Percentiles rank a stretch among this genome's conserved stretches.
Evolutionary conservation across 2,888 invertebrate species (phyloP).

Genomic region (Noctua janthe): DNA sequence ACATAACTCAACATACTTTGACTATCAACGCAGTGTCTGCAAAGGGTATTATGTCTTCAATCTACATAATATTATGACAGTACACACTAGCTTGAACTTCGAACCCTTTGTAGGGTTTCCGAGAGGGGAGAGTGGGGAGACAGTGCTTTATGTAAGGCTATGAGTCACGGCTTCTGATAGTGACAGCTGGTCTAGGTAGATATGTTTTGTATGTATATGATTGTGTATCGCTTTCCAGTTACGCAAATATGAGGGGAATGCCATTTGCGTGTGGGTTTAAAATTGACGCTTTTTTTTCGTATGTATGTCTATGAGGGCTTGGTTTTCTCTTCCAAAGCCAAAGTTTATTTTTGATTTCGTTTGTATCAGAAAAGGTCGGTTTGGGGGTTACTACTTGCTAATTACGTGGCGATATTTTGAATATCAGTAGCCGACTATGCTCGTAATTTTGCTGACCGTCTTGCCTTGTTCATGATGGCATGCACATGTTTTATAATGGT

Average conservation of each 20-base stretch:
- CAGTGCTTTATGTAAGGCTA: constrained; percentile 53
- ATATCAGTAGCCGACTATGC: background rate
- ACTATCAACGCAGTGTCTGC: constrained; percentile 31
- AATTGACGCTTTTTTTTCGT: background rate
- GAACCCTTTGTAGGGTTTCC: constrained; percentile 69
- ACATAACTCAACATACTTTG: constrained; percentile 19
- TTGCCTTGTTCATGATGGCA: no score
- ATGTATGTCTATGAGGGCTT: background rate
- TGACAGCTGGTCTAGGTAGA: constrained; percentile 57
- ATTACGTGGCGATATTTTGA: background rate
- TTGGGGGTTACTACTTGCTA: background rate
- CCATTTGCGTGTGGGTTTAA: constrained; percentile 5
- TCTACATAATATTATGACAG: constrained; percentile 40
- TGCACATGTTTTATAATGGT: background rate
- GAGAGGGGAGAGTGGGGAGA: constrained; percentile 60
- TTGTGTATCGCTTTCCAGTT: constrained; percentile 17
- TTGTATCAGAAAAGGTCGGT: background rate
- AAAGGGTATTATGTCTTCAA: constrained; percentile 40
- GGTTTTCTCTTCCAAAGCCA: background rate
- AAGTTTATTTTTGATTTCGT: background rate
- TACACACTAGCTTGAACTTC: constrained; percentile 59
- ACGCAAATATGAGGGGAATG: constrained; percentile 22
- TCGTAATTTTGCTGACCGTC: background rate
- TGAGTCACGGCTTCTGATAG: constrained; percentile 56
- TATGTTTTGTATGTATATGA: constrained; percentile 32